phyloP scores from a whole-genome alignment of 2,797 vertebrate genomes.

The Masticophis lateralis region DNA sequence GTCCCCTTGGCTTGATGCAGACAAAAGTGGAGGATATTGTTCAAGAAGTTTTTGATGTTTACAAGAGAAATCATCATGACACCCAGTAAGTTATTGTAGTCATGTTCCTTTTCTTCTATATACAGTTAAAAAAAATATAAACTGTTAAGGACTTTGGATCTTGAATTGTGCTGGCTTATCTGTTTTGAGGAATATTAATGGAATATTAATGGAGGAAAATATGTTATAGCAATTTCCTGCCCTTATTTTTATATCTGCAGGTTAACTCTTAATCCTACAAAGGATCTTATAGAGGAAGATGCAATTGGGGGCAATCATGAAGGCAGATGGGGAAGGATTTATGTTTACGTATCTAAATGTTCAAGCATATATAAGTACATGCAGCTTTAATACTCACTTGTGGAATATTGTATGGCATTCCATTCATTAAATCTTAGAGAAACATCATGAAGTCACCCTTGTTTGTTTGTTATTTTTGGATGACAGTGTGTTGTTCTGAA shows the following conservation, averaged over 20 bases:
- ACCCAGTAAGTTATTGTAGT: conserved; percentile 64
- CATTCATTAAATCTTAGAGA: neutral
- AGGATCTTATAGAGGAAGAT: neutral
- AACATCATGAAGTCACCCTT: neutral
- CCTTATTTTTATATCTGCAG: neutral
- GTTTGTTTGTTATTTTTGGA: neutral
- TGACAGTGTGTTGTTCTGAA: neutral
- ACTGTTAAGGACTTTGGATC: neutral
- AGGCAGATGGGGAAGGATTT: neutral
- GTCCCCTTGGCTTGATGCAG: conserved; percentile 60
- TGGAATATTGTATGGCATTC: neutral
- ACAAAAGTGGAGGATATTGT: conserved; percentile 88
- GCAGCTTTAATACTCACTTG: neutral
- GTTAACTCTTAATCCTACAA: neutral
- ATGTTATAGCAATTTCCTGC: neutral
- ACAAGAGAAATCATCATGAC: conserved; percentile 77
- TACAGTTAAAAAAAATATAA: neutral
- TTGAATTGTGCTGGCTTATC: neutral
- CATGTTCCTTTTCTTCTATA: neutral
- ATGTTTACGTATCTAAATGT: neutral
- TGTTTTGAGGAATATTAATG: neutral
- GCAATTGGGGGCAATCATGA: neutral
- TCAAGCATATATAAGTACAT: neutral
- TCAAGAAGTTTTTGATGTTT: conserved; percentile 83
- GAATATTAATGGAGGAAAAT: too few relatives aligned